A percentile compares a stretch with the other conserved stretches of the same genome.
These are phyloP conservation scores for Poeciliopsis paucimaculata DNA, from an alignment of 2,797 vertebrate genomes.

Conservation along the genomic window DNA sequence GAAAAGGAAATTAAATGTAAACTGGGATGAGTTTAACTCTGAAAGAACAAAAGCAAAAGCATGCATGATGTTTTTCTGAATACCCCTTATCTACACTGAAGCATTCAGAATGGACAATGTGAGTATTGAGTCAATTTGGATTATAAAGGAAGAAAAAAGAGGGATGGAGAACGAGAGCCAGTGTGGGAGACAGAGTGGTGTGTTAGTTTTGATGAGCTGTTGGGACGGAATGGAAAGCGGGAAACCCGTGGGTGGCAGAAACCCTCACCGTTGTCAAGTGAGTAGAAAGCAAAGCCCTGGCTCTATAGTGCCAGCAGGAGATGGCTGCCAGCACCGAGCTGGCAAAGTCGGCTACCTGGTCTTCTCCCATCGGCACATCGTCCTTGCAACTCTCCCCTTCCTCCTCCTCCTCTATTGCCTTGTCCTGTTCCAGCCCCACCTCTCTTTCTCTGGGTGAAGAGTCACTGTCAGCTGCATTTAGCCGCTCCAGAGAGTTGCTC, in stretches of 20 bases:
- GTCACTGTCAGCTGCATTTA: conserved; percentile 70
- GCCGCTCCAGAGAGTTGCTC: conserved; percentile 75
- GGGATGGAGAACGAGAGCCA: conserved; percentile 22
- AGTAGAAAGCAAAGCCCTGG: conserved; percentile 94
- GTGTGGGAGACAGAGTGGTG: conserved; percentile 44
- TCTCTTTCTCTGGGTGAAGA: conserved; percentile 65
- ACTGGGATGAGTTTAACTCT: conserved; percentile 5
- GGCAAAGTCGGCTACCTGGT: conserved; percentile 92
- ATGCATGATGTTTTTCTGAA: conserved; percentile 29
- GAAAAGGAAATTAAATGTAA: conserved; percentile 28
- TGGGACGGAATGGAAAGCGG: conserved; percentile 54
- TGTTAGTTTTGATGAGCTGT: conserved; percentile 33
- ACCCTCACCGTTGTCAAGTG: conserved; percentile 92
- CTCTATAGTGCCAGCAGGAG: conserved; percentile 94
- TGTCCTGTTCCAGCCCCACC: conserved; percentile 50
- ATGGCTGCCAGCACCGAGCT: conserved; percentile 91
- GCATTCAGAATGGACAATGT: conserved; percentile 11
- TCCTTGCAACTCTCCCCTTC: conserved; percentile 80
- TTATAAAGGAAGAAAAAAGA: conserved; percentile 3
- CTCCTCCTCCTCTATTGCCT: conserved; percentile 38
- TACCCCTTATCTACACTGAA: not conserved
- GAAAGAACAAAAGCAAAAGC: conserved; percentile 24
- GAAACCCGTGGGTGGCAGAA: conserved; percentile 76
- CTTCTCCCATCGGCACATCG: conserved; percentile 86
- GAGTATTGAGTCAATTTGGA: conserved; percentile 12